Conservation (phyloP, 2,113 vertebrate species). For the Rhea pennata region DNA sequence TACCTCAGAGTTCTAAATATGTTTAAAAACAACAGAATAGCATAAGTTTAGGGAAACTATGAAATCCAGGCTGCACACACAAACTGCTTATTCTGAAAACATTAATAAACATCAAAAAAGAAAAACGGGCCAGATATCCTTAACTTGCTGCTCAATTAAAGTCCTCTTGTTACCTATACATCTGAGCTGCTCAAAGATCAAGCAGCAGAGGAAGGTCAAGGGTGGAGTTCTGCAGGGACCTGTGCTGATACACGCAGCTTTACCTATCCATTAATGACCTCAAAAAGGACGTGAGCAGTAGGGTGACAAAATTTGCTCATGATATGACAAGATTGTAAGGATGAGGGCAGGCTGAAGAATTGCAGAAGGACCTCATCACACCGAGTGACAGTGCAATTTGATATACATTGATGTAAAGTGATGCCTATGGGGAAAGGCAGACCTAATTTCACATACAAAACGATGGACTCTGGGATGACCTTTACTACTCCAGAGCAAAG, state of each 20-base stretch:
- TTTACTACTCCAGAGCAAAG: not conserved
- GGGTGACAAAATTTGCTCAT: not conserved
- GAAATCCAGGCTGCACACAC: not conserved
- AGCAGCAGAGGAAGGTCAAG: not conserved
- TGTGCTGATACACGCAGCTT: not conserved
- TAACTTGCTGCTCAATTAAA: not conserved
- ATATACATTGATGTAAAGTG: accelerated
- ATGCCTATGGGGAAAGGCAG: not conserved
- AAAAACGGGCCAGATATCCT: not conserved
- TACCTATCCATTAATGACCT: not conserved
- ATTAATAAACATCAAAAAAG: not conserved
- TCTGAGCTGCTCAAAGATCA: not conserved
- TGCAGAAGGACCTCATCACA: not conserved
- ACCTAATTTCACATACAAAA: not conserved
- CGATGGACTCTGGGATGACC: not conserved
- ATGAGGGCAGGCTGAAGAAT: not conserved
- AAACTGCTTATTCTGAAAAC: not conserved
- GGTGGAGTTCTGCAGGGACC: not conserved
- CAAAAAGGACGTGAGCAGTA: accelerated
- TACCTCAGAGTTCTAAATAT: not conserved
- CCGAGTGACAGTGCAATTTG: not conserved
- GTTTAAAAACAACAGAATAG: not conserved
- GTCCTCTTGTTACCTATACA: not conserved
- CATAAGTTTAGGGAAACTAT: not conserved
- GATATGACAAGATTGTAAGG: accelerated